Conservation (phyloP, 2,797 vertebrate genomes). For the Lagodon rhomboides region DNA sequence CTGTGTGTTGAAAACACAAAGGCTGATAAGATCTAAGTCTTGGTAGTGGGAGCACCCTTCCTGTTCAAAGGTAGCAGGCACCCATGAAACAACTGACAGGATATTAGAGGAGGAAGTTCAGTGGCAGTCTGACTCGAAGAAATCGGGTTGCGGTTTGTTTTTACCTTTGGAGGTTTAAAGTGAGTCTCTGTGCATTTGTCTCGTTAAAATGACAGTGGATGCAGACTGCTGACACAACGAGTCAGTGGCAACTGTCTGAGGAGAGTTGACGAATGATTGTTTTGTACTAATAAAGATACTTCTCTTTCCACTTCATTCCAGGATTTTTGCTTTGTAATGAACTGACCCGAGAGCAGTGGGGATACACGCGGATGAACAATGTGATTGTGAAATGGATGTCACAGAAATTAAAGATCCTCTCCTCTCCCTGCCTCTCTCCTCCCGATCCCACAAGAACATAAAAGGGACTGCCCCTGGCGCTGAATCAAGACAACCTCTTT, state of each 20-base stretch:
- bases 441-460: constrained; percentile 14
- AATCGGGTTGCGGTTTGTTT: background rate
- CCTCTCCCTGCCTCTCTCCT: constrained; percentile 7
- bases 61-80: background rate
- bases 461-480: constrained; percentile 30
- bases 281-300: background rate
- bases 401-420: constrained; percentile 8
- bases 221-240: background rate
- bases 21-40: background rate
- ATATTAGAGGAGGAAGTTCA: constrained; percentile 35
- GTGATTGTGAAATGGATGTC: constrained; percentile 5
- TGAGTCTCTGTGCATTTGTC: background rate
- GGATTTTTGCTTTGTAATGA: background rate
- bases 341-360: background rate
- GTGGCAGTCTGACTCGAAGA: background rate
- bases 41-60: constrained; percentile 1
- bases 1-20: background rate
- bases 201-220: background rate
- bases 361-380: background rate
- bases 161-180: background rate
- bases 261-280: background rate
- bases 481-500: constrained; percentile 30
- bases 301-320: background rate
- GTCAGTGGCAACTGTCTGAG: background rate
- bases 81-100: constrained; percentile 20